Evolutionary conservation across 1,140 invertebrate species (phyloP), one percentile per base, ranked within the genome.

Genomic region (Aleiodes sp.): DNA sequence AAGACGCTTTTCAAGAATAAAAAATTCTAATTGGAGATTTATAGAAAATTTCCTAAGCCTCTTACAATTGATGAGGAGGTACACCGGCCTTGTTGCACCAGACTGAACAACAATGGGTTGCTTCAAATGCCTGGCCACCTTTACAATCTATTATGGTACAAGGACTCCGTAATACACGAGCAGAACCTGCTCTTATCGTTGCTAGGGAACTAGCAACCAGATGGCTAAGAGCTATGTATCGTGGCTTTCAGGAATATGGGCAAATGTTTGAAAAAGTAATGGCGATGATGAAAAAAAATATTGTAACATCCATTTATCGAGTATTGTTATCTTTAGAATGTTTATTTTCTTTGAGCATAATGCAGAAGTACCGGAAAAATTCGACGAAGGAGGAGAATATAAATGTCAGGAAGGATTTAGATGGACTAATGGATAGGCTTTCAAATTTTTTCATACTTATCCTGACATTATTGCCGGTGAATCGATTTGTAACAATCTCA

Each of bases 391-490:
- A 0, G 96, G 96, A 0, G 97, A 98, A 84, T 98, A 98, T 80
- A 86, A 85, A 0, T 92, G 96, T 0, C 95, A 98, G 82, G 88
- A 90, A 12, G 97, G 97, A 9, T 98, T 98, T 80, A 96, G 96
- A 2, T 98, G 97, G 96, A 94, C 94, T 0, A 98, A 98, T 80
- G 96, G 96, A 2, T 92, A 96, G 0, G 88, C 93, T n/a, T 82
- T 97, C 26, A 92, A 95, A 75, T 88, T 96, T 26, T 81, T 96
- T 4, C 80, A 90, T 66, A 87, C 87, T 68, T 94, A 91, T 76
- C 90, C 92, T 0, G 31, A 63, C 10, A 31, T 56, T n/a, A 29
- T 26, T n/a, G 26, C 65, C 8, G 39, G 10, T 33, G 65, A 66
- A 37, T 7, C 8, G n/a, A 4, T 43, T 37, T 41, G 43, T 24